Base-by-base conservation (phyloP, 30 jellyfish, hydroid and myxozoan genomes). In the Nemopilema nomurai region DNA sequence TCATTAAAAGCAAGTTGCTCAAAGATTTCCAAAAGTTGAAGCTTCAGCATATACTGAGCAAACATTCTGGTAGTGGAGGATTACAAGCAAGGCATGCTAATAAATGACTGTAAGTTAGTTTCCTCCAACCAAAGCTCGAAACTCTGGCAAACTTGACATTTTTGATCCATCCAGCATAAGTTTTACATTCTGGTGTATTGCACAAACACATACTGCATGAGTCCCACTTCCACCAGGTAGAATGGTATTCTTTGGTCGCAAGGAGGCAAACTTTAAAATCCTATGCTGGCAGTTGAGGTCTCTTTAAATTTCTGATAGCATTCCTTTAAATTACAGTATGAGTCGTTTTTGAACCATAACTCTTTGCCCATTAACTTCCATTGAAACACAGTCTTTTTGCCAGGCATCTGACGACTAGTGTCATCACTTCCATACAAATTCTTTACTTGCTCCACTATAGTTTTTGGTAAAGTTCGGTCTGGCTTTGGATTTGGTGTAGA, bases 401-500 rank as follows among this genome's bases (percentile, higher is more conserved):
- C 91, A 23, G 90, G 90, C 62, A 28, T 50, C 71, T 63, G 13
- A 28, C 90, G 90, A 23, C 62, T 31, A 51, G 33, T 82, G 25
- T 82, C 91, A 53, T 82, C 91, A 24, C 88, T 69, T 27, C 33
- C 51, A 71, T 82, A 71, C 23, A 82, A 82, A 7, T 27, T 22
- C 79, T 16, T 29, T 1, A 57, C 69, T 19, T 22, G 49, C 1
- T 49, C 78, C 8, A 63, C n/a, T 20, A 63, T 63, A 18, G 17
- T 22, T n/a, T 30, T n/a, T n/a, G n/a, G n/a, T n/a, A n/a, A n/a
- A n/a, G n/a, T n/a, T n/a, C n/a, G 22, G 87, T 80, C 87, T 16
- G 62, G 78, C 30, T 77, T 77, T 41, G 77, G 77, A 57, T 77
- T 77, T 26, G 87, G 87, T 57, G 87, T 77, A 27, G 87, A 51